These are phyloP conservation scores for Bombyx huttoni DNA, from an alignment of 2,888 invertebrate genomes.

Conservation along the genomic window DNA sequence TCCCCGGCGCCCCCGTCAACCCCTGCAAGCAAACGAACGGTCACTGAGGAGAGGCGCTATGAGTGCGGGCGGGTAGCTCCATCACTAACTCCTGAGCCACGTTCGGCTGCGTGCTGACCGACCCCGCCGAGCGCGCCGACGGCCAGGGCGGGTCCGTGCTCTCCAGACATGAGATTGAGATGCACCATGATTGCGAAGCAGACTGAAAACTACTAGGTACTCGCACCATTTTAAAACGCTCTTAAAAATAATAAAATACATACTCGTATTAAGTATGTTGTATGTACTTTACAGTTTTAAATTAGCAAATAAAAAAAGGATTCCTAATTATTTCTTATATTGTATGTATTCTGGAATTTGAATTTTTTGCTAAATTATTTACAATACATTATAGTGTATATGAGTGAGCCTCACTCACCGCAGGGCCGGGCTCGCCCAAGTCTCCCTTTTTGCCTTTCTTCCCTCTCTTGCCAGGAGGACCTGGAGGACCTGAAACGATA, in stretches of 20 bases:
- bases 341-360: no score
- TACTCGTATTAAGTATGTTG: no score
- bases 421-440: conserved; percentile 82
- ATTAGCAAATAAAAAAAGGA: no score
- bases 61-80: conserved; percentile 2
- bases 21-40: conserved; percentile 74
- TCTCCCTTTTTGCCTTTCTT: conserved; percentile 93
- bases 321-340: no score
- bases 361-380: no score
- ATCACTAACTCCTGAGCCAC: no score
- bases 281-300: no score
- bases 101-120: neutral
- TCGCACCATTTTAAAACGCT: no score
- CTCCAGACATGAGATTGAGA: neutral
- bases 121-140: neutral
- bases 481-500: conserved; percentile 78
- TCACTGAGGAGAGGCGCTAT: conserved; percentile 13
- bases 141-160: neutral
- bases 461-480: conserved; percentile 89
- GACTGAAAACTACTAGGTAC: no score
- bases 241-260: no score
- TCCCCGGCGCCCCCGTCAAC: conserved; percentile 84
- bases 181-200: neutral
- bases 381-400: neutral
- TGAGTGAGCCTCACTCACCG: conserved; percentile 73